Evolutionary conservation across 2,113 vertebrate genomes (phyloP).

Genomic region (Origma solitaria): DNA sequence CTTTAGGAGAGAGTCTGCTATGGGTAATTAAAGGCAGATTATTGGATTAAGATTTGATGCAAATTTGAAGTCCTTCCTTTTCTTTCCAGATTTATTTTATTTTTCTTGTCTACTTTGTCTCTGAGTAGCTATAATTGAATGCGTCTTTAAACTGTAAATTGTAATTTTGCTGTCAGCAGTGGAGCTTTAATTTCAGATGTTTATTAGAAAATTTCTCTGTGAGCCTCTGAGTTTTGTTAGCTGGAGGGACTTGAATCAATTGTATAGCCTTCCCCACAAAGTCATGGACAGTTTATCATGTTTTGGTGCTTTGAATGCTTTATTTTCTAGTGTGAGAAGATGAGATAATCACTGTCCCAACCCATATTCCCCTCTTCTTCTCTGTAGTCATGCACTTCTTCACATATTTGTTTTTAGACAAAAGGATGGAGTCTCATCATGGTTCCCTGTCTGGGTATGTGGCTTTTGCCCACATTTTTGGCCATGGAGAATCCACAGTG

Average conservation of each 20-base stretch:
- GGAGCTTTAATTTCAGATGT: conserved; percentile 60
- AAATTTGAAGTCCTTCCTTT: conserved; percentile 53
- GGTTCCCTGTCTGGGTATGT: neutral
- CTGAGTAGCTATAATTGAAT: conserved; percentile 59
- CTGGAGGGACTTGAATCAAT: conserved; percentile 30
- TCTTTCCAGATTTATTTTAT: conserved; percentile 39
- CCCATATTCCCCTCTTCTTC: neutral
- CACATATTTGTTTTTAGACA: neutral
- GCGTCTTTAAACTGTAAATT: conserved; percentile 56
- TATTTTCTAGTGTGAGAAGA: neutral
- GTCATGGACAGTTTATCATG: neutral
- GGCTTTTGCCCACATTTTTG: neutral
- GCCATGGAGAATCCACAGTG: neutral
- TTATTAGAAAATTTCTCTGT: conserved; percentile 59
- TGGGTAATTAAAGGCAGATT: conserved; percentile 64
- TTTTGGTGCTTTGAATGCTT: neutral
- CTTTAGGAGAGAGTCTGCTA: conserved; percentile 39
- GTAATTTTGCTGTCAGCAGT: conserved; percentile 65
- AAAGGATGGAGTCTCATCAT: neutral
- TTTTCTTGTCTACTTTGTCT: conserved; percentile 42
- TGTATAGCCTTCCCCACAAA: neutral
- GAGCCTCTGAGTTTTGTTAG: conserved; percentile 29
- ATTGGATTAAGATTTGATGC: conserved; percentile 64
- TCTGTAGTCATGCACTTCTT: neutral
- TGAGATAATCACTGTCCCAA: neutral